These are phyloP conservation scores for Sympetrum striolatum DNA, from an alignment of 2,888 invertebrate species.

Conservation along the genomic window DNA sequence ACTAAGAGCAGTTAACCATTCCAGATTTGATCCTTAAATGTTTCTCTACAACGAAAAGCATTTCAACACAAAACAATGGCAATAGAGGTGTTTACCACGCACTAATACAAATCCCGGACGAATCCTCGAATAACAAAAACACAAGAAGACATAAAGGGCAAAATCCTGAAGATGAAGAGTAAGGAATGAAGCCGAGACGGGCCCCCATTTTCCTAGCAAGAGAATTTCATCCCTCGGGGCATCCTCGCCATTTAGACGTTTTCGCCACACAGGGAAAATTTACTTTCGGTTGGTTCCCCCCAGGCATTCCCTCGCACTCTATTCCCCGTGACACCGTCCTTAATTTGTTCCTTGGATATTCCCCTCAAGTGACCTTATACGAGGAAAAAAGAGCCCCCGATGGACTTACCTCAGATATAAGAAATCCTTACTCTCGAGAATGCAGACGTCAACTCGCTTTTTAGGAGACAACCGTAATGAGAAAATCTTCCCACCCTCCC, in stretches of 20 bases:
- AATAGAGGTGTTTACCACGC: too few relatives aligned
- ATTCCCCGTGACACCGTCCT: not conserved
- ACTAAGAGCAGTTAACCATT: too few relatives aligned
- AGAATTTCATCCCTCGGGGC: not conserved
- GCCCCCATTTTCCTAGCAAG: not conserved
- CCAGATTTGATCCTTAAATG: too few relatives aligned
- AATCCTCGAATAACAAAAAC: too few relatives aligned
- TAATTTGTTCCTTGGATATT: not conserved
- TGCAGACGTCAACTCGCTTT: too few relatives aligned
- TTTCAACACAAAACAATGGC: too few relatives aligned
- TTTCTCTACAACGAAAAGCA: too few relatives aligned
- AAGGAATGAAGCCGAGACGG: too few relatives aligned
- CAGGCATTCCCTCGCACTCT: not conserved
- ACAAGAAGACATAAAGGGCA: too few relatives aligned
- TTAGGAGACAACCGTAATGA: not conserved
- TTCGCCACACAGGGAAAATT: not conserved
- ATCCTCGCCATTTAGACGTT: not conserved
- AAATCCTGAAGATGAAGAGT: too few relatives aligned
- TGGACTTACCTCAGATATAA: not conserved
- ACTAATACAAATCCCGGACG: too few relatives aligned
- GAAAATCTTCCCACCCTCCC: not conserved
- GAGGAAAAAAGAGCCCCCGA: not conserved
- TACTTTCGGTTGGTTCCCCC: not conserved
- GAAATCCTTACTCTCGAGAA: not conserved
- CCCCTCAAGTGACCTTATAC: not conserved